These are phyloP conservation scores for Cydia splendana DNA, from an alignment of 1,140 invertebrate species.

Conservation along the genomic window DNA sequence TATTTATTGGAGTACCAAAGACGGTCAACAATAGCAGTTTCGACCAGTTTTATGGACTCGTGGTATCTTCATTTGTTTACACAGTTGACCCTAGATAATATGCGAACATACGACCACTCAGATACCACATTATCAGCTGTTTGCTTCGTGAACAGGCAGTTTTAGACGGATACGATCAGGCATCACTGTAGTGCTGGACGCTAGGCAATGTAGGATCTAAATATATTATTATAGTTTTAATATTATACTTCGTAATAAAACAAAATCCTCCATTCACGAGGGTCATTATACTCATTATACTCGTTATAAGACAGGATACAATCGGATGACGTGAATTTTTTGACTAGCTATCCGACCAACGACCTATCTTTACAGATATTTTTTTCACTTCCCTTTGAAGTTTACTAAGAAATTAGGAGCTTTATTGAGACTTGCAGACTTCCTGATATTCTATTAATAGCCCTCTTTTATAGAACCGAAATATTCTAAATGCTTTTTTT, in stretches of 20 bases:
- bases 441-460: too few relatives aligned
- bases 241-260: too few relatives aligned
- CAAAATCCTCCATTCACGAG: too few relatives aligned
- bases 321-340: not conserved
- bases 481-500: too few relatives aligned
- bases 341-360: too few relatives aligned
- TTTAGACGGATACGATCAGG: constrained; percentile 6
- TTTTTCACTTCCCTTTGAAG: too few relatives aligned
- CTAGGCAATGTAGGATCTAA: not conserved
- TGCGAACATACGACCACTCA: not conserved
- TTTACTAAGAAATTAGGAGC: not conserved
- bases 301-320: not conserved
- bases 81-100: constrained; percentile 23
- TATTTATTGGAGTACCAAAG: not conserved
- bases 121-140: constrained; percentile 23
- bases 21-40: constrained; percentile 11
- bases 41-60: not conserved
- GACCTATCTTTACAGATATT: too few relatives aligned
- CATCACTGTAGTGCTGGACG: not conserved
- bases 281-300: too few relatives aligned
- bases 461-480: too few relatives aligned
- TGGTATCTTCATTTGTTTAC: constrained; percentile 19
- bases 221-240: not conserved
- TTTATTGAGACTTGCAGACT: too few relatives aligned
- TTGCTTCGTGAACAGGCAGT: not conserved